Percentiles rank a stretch among this genome's conserved stretches.
Conservation (phyloP, 1,140 invertebrate genomes). For the Pogonus chalceus region DNA sequence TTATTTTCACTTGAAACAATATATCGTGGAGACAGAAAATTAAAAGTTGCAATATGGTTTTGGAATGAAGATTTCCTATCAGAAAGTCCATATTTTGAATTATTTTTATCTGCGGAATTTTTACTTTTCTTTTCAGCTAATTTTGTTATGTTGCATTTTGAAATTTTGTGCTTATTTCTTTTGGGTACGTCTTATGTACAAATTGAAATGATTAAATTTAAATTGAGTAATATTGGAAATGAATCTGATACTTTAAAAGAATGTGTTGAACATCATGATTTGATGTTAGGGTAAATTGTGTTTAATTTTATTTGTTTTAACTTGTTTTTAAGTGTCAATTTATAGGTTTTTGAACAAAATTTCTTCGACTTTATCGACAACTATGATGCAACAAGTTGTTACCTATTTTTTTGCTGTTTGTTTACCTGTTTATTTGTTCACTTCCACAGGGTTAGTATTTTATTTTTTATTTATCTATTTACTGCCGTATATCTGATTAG, state of each 20-base stretch:
- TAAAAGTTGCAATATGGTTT: background rate
- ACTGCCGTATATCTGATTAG: too few species aligned
- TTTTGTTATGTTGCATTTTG: constrained; percentile 2
- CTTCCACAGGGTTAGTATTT: background rate
- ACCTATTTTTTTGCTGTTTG: constrained; percentile 1
- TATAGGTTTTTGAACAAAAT: background rate
- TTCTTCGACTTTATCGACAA: background rate
- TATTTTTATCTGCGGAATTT: background rate
- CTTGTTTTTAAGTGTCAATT: background rate
- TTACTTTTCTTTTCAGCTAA: background rate
- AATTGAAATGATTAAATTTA: background rate
- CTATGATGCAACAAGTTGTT: constrained; percentile 3
- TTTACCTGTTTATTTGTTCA: background rate
- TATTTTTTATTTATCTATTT: too few species aligned
- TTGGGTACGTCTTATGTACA: background rate
- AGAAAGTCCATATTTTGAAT: background rate
- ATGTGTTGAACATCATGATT: background rate
- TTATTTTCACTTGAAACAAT: background rate
- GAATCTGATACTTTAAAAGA: background rate
- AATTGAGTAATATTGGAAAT: background rate
- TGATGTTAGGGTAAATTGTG: background rate
- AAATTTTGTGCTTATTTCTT: background rate
- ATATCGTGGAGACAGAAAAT: background rate
- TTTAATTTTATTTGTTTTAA: background rate
- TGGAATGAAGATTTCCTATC: background rate